Base-by-base conservation (phyloP, 1,140 invertebrate genomes). In the Papilio aristodemus region DNA sequence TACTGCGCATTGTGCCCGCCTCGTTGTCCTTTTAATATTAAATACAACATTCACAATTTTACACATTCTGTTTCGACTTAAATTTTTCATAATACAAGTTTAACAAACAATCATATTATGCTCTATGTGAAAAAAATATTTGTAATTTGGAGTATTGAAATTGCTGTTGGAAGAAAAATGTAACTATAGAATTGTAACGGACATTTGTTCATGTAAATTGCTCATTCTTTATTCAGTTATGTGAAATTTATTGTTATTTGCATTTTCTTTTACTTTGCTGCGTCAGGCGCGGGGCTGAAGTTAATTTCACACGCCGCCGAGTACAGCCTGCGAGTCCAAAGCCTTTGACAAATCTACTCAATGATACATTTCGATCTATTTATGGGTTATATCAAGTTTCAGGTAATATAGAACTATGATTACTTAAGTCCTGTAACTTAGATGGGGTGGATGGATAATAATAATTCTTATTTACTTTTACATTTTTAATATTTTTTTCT, bases 241-340 rank as follows among this genome's bases (percentile, higher is more conserved):
- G 46, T 25, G 17, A 54, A 54, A 54, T 54, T 6, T 54, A 54
- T 54, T 25, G 46, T 54, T 54, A 25, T 54, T 54, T 54, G 46
- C 9, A 54, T 54, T 54, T 54, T 54, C 7, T 10, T 6, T 10
- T 17, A 54, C 17, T 54, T 54, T 22, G 19, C 19, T 54, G 46
- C 19, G 19, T 43, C 41, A 43, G 38, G 14, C 41, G n/a, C 41
- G 10, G 14, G n/a, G n/a, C 41, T 43, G n/a, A 43, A 54, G 19
- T 22, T 19, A 54, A 54, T 54, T 54, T 54, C 19, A 22, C 46
- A 54, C 46, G 46, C 19, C 46, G 46, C 19, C 22, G 46, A 25
- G 27, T 32, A 32, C 19, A 13, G 38, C 10, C 38, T 54, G 10
- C 19, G n/a, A 46, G 43, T 46, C 27, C 6, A 32, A 46, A 46